Conservation (phyloP, 2,797 vertebrate genomes). For the Trematomus bernacchii region DNA sequence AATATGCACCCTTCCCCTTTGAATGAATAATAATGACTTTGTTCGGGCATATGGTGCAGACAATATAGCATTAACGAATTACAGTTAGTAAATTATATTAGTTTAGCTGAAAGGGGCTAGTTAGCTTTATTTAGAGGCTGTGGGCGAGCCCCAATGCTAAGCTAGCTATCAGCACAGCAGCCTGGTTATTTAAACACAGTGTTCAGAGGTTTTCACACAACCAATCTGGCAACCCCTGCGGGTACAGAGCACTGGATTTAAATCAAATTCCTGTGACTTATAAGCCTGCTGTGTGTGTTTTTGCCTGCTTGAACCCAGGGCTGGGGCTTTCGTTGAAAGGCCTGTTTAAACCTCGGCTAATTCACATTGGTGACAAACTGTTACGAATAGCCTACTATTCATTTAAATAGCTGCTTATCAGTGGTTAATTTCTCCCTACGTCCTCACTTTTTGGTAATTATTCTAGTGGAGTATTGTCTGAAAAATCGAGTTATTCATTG, state of each 20-base stretch:
- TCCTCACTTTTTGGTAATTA: not conserved
- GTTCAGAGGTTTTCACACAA: constrained; percentile 21
- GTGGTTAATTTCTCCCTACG: not conserved
- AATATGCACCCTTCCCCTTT: constrained; percentile 39
- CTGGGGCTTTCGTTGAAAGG: constrained; percentile 5
- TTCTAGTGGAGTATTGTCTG: not conserved
- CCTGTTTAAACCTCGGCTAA: not conserved
- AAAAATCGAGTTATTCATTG: not conserved
- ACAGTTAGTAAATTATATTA: not conserved
- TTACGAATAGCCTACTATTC: not conserved
- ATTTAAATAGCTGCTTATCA: constrained; percentile 5
- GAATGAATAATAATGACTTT: constrained; percentile 48
- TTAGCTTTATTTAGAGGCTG: not conserved
- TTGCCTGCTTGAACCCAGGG: not conserved
- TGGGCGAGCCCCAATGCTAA: constrained; percentile 55
- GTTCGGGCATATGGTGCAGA: not conserved
- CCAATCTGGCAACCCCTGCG: constrained; percentile 55
- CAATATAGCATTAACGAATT: not conserved
- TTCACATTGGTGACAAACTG: not conserved
- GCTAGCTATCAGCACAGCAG: constrained; percentile 55
- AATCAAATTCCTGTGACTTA: constrained; percentile 43
- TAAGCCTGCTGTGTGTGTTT: constrained; percentile 1
- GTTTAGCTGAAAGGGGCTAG: not conserved
- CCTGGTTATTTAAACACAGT: constrained; percentile 43
- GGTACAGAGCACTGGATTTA: constrained; percentile 34